Evolutionary conservation across 1,140 invertebrate genomes (phyloP).

Genomic region (Rhagoletis zephyria): DNA sequence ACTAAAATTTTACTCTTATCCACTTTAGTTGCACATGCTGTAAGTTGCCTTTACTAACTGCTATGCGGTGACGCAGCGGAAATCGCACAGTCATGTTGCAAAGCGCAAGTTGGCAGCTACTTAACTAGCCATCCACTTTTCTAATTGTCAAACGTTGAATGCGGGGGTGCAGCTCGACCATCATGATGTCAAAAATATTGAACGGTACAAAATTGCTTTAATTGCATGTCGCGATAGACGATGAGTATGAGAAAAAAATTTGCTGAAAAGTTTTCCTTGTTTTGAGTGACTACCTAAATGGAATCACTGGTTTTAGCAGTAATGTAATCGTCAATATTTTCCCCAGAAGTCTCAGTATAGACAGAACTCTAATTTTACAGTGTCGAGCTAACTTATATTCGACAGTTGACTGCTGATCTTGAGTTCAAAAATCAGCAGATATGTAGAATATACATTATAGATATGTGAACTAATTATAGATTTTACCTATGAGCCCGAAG

Average conservation of each 20-base stretch:
- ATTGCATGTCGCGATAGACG: not conserved
- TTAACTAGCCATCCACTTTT: not conserved
- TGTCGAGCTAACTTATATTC: too few species aligned
- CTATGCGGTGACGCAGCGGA: not conserved
- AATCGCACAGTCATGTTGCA: not conserved
- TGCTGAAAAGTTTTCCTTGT: not conserved
- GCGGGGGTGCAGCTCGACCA: not conserved
- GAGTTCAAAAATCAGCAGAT: too few species aligned
- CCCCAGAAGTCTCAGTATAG: too few species aligned
- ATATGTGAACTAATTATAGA: too few species aligned
- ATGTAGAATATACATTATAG: too few species aligned
- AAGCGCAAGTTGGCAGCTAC: not conserved
- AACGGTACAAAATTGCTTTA: not conserved
- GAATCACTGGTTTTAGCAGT: too few species aligned
- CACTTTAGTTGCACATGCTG: not conserved
- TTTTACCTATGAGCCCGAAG: too few species aligned
- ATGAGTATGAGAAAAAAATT: not conserved
- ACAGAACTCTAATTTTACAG: too few species aligned
- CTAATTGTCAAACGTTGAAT: not conserved
- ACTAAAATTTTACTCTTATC: not conserved
- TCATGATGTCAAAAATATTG: constrained; percentile 9
- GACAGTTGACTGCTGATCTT: too few species aligned
- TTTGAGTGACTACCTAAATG: too few species aligned
- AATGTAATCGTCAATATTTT: too few species aligned
- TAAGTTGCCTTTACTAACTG: not conserved